Evolutionary conservation across 2,888 invertebrate species (phyloP), one percentile per base, ranked within the genome.

Genomic region (Exephanes ischioxanthus): DNA sequence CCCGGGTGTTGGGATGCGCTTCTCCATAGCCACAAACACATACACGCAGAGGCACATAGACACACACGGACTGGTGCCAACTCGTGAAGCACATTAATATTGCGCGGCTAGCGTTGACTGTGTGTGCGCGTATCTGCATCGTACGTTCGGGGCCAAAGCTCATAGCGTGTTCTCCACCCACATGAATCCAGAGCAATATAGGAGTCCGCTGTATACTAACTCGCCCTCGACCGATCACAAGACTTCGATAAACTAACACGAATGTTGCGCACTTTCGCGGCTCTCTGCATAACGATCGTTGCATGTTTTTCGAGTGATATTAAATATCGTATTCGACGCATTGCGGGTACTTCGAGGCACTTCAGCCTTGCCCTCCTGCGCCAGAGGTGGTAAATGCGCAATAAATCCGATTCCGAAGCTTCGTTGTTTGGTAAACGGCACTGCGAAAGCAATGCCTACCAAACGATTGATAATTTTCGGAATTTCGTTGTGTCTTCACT

Each of bases 301-400:
- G 78, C 55, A 72, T 88, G 85, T 84, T 89, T 88, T 73, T 72
- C 84, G 75, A 83, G 80, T 81, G 88, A 86, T 87, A 88, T 89
- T 89, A 88, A 89, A 87, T 83, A 83, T 68, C 73, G 66, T 55
- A 73, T 75, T 76, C 55, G 75, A 67, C 80, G 61, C 41, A 48
- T 77, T 66, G 37, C 26, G 41, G 22, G 48, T 61, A 33, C 33
- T 80, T 55, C 71, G 79, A 53, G 37, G 19, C 41, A 14, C 37
- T 72, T 51, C 37, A 14, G 45, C 19, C 71, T 9, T 19, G 9
- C 68, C 45, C 70, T 68, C 53, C 78, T 55, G 72, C 63, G 48
- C 66, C 70, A 48, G 22, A 45, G 58, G 11, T 76, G 41, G 66
- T 48, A 26, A 19, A 48, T 22, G 33, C 68, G 14, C 61, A 26